Conservation (phyloP, 2,888 invertebrate species). For the Vanessa cardui region DNA sequence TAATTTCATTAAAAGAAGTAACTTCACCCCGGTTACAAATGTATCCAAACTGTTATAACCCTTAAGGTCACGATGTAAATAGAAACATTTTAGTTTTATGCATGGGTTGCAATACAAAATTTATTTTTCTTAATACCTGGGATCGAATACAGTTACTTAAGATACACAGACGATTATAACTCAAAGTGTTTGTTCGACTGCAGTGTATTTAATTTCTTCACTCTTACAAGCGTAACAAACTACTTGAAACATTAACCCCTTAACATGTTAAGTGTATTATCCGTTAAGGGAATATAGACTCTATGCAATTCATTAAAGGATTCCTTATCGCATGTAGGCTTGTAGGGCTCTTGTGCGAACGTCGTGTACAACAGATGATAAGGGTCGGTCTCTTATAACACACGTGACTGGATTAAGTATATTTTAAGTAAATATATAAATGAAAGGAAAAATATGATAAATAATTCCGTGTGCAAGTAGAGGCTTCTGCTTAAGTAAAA, state of each 20-base stretch:
- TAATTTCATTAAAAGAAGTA: too few species aligned
- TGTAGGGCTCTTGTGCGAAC: constrained; percentile 21
- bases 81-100: too few species aligned
- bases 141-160: too few species aligned
- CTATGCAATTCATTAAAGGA: neutral
- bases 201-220: constrained; percentile 19
- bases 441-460: constrained; percentile 1
- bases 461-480: too few species aligned
- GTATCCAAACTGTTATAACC: too few species aligned
- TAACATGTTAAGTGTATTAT: constrained; percentile 19
- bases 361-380: constrained; percentile 23
- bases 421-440: constrained; percentile 1
- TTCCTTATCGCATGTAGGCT: constrained; percentile 13
- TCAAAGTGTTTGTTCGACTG: constrained; percentile 10
- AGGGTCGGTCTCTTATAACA: constrained; percentile 22
- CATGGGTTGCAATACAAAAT: too few species aligned
- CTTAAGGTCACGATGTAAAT: too few species aligned
- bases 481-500: too few species aligned
- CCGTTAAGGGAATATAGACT: constrained; percentile 4
- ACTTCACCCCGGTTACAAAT: too few species aligned
- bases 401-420: constrained; percentile 2
- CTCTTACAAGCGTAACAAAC: constrained; percentile 25
- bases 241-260: constrained; percentile 27
- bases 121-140: too few species aligned
- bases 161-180: neutral